A percentile compares a stretch with the other conserved stretches of the same genome.
These are phyloP conservation scores for Globodera ellingtonae DNA, from an alignment of 1,140 invertebrate genomes.

Conservation along the genomic window DNA sequence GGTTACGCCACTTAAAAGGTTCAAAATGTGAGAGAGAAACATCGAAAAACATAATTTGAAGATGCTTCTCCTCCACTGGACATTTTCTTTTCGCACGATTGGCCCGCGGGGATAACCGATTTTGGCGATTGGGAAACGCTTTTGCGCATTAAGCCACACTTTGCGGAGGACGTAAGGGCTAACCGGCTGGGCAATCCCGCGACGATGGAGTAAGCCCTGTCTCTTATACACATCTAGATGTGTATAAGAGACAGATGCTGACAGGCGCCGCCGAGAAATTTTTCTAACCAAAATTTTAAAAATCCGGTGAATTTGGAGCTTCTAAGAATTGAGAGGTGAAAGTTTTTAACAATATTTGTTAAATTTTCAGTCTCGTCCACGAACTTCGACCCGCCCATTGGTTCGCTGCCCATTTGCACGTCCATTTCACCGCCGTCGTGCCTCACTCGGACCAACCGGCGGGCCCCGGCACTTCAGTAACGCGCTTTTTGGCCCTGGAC, in stretches of 20 bases:
- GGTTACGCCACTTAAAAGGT: constrained; percentile 73
- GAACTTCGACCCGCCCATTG: constrained; percentile 83
- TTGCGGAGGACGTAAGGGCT: constrained; percentile 80
- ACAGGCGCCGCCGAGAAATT: not conserved
- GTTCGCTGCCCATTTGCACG: constrained; percentile 96
- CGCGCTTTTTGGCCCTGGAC: constrained; percentile 84
- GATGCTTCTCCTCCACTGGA: constrained; percentile 73
- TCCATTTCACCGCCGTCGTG: constrained; percentile 87
- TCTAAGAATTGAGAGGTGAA: no score
- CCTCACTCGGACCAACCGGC: constrained; percentile 69
- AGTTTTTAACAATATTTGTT: constrained; percentile 25
- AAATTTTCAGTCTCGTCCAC: constrained; percentile 67
- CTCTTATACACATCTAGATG: no score
- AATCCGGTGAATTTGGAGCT: no score
- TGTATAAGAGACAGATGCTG: no score
- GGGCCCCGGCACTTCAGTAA: constrained; percentile 12
- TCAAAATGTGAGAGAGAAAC: not conserved
- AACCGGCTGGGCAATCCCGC: constrained; percentile 82
- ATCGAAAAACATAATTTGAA: constrained; percentile 61
- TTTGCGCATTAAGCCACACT: constrained; percentile 81
- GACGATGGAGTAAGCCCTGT: constrained; percentile 77
- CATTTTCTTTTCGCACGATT: constrained; percentile 93
- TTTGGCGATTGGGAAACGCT: constrained; percentile 80
- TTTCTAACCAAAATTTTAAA: no score
- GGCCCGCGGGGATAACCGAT: constrained; percentile 85